Percentiles rank a stretch among this genome's conserved stretches.
Conservation (phyloP, 2,888 invertebrate species). For the Drosophila buzzatii region DNA sequence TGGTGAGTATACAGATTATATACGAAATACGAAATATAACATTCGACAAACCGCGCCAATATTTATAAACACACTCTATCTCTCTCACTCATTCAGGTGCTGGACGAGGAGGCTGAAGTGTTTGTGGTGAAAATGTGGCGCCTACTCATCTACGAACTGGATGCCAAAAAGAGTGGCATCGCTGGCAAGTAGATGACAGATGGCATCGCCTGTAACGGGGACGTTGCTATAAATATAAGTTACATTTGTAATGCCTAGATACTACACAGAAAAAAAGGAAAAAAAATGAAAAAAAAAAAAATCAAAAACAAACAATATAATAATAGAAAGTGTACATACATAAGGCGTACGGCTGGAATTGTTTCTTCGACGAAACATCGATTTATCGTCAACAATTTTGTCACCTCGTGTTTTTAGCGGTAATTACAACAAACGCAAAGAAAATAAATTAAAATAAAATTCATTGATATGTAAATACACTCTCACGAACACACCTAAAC, state of each 20-base stretch:
- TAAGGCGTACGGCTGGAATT: slow-evolving; percentile 42
- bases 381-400: slow-evolving; percentile 25
- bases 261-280: slow-evolving; percentile 24
- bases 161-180: slow-evolving; percentile 96
- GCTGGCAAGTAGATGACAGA: slow-evolving; percentile 85
- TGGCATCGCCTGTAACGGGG: neutral
- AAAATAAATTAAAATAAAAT: slow-evolving; percentile 1
- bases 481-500: slow-evolving; percentile 24
- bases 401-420: slow-evolving; percentile 45
- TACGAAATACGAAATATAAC: neutral
- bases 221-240: slow-evolving; percentile 59
- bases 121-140: slow-evolving; percentile 99
- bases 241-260: slow-evolving; percentile 56
- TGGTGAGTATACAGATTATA: slow-evolving; percentile 88
- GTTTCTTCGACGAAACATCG: slow-evolving; percentile 15
- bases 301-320: slow-evolving; percentile 20
- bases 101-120: slow-evolving; percentile 99
- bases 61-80: neutral
- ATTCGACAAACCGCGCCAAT: neutral
- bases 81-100: slow-evolving; percentile 88
- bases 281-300: slow-evolving; percentile 11
- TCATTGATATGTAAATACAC: slow-evolving; percentile 61
- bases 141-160: slow-evolving; percentile 99
- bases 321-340: slow-evolving; percentile 47
- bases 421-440: slow-evolving; percentile 40